phyloP scores from a whole-genome alignment of 2,797 vertebrate genomes.

The Molossus alvarezi region DNA sequence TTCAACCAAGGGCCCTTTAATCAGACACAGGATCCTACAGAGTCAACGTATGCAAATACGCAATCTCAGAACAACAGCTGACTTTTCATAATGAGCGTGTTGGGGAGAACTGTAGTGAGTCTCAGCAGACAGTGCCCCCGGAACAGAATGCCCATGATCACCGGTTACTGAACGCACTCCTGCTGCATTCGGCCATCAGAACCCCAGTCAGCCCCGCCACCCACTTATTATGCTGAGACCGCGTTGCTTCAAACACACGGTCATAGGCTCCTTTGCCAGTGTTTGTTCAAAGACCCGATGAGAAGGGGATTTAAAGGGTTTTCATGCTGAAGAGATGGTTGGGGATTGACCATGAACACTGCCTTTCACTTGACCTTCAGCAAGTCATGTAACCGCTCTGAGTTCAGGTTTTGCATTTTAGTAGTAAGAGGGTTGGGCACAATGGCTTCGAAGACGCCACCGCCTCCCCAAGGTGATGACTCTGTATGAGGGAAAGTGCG shows the following conservation, averaged over 20 bases:
- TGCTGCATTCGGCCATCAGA: neutral
- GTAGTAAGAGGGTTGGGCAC: neutral
- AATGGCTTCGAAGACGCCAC: neutral
- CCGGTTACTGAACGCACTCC: neutral
- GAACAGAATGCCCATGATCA: neutral
- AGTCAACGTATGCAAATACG: conserved; percentile 74
- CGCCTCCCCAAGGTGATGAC: neutral
- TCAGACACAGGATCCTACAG: conserved; percentile 77
- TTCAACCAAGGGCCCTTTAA: conserved; percentile 78
- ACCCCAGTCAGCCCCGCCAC: neutral
- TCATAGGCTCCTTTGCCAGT: neutral
- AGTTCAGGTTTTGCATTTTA: neutral
- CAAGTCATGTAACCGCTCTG: neutral
- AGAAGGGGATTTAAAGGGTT: neutral
- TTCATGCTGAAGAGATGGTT: neutral
- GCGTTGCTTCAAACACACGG: neutral
- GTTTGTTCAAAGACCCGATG: neutral
- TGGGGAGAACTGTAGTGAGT: neutral
- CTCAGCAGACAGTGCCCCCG: neutral
- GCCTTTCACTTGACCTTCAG: neutral
- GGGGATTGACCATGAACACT: neutral
- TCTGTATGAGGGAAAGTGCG: neutral
- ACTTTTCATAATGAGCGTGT: conserved; percentile 70
- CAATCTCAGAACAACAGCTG: conserved; percentile 72
- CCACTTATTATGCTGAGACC: neutral